phyloP scores from a whole-genome alignment of 2,888 invertebrate genomes.

The Ypsolopha sequella region DNA sequence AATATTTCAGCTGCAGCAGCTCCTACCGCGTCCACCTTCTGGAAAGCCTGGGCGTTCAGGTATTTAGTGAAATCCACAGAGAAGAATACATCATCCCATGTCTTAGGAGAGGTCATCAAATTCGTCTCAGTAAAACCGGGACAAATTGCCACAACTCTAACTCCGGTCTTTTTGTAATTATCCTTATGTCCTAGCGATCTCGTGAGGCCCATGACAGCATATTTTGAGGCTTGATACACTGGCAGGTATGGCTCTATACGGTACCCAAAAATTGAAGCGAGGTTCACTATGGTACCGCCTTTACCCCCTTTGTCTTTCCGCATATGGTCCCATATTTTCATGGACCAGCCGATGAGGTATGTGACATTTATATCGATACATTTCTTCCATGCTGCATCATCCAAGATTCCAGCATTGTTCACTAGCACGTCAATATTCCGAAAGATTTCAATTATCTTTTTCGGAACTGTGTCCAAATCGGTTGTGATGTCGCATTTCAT shows the following conservation, averaged over 20 bases:
- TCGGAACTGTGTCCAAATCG: slow-evolving; percentile 46
- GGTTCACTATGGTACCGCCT: slow-evolving; percentile 76
- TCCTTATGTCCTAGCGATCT: slow-evolving; percentile 51
- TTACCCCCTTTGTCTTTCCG: slow-evolving; percentile 63
- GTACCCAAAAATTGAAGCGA: slow-evolving; percentile 72
- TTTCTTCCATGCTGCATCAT: slow-evolving; percentile 14
- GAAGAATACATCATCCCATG: slow-evolving; percentile 12
- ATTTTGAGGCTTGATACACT: slow-evolving; percentile 73
- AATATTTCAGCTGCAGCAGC: slow-evolving; percentile 32
- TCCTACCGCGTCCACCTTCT: slow-evolving; percentile 31
- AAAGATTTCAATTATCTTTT: slow-evolving; percentile 28
- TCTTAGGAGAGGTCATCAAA: slow-evolving; percentile 13
- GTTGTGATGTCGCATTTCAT: slow-evolving; percentile 63
- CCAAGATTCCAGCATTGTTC: slow-evolving; percentile 26
- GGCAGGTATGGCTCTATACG: slow-evolving; percentile 60
- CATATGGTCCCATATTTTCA: slow-evolving; percentile 71
- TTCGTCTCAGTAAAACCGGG: slow-evolving; percentile 17
- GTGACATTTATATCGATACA: slow-evolving; percentile 43
- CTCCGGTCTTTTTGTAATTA: slow-evolving; percentile 54
- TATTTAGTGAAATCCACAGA: slow-evolving; percentile 16
- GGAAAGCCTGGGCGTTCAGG: slow-evolving; percentile 23
- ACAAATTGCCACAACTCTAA: slow-evolving; percentile 64
- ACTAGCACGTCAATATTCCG: slow-evolving; percentile 40
- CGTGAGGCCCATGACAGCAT: slow-evolving; percentile 64
- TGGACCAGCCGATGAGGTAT: slow-evolving; percentile 38